Evolutionary conservation across 1,140 invertebrate genomes (phyloP).

Genomic region (Nylanderia fulva): DNA sequence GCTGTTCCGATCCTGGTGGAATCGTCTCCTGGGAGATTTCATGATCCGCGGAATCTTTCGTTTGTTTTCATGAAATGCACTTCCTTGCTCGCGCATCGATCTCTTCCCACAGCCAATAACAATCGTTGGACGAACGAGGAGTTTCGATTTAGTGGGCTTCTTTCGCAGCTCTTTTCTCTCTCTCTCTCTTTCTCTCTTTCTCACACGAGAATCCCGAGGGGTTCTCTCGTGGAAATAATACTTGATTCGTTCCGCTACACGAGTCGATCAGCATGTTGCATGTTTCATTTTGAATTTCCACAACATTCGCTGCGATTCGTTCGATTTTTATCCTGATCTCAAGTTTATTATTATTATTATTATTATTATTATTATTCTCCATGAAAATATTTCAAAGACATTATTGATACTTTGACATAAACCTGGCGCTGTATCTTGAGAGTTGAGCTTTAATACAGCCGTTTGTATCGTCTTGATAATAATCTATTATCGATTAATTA

Average conservation of each 20-base stretch:
- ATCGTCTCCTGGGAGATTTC: slow-evolving; percentile 24
- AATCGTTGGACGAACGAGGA: slow-evolving; percentile 22
- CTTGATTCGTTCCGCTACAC: slow-evolving; percentile 21
- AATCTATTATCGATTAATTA: slow-evolving; percentile 14
- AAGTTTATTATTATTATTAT: not conserved
- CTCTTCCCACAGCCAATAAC: slow-evolving; percentile 34
- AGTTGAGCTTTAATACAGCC: not conserved
- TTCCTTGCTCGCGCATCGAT: slow-evolving; percentile 49
- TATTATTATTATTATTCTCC: not conserved
- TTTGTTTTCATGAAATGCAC: slow-evolving; percentile 60
- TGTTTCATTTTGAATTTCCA: slow-evolving; percentile 23
- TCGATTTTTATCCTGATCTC: not conserved
- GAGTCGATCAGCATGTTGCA: not conserved
- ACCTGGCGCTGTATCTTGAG: not conserved
- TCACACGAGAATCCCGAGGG: slow-evolving; percentile 45
- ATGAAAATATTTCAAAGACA: not conserved
- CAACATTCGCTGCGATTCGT: not conserved
- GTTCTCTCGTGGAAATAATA: slow-evolving; percentile 30
- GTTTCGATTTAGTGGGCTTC: slow-evolving; percentile 42
- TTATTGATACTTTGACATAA: not conserved
- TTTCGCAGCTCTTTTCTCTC: not conserved
- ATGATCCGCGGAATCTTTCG: slow-evolving; percentile 46
- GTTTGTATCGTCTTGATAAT: slow-evolving; percentile 1
- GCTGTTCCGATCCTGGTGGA: slow-evolving; percentile 16
- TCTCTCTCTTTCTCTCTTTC: not conserved